These are phyloP conservation scores for Muscina levida DNA, from an alignment of 2,888 invertebrate genomes.

Conservation along the genomic window DNA sequence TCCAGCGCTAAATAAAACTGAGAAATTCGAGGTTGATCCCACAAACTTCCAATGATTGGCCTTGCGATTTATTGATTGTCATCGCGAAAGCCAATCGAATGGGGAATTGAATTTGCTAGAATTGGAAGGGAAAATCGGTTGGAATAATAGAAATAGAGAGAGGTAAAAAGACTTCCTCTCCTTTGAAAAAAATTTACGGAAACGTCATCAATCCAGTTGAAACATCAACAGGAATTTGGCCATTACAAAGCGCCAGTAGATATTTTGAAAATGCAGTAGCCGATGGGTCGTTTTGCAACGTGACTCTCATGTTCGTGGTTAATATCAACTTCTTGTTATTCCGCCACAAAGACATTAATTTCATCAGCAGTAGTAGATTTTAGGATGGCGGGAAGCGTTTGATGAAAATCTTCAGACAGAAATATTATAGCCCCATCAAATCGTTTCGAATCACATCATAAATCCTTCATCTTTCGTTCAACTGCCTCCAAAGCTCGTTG, in stretches of 20 bases:
- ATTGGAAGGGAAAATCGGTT: constrained; percentile 48
- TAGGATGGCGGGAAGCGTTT: constrained; percentile 45
- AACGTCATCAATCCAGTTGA: constrained; percentile 21
- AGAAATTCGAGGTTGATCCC: constrained; percentile 4
- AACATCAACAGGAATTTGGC: constrained; percentile 50
- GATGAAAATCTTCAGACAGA: constrained; percentile 43
- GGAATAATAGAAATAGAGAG: constrained; percentile 52
- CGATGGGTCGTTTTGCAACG: not conserved
- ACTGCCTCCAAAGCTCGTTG: constrained; percentile 43
- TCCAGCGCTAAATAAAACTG: too few relatives aligned
- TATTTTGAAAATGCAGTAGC: constrained; percentile 56
- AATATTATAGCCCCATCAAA: constrained; percentile 45
- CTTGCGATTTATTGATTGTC: constrained; percentile 35
- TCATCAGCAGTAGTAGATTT: constrained; percentile 35
- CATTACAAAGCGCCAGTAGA: constrained; percentile 50
- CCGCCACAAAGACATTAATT: constrained; percentile 27
- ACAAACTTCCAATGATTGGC: not conserved
- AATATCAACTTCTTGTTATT: constrained; percentile 53
- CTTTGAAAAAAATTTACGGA: constrained; percentile 34
- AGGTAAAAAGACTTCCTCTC: constrained; percentile 49
- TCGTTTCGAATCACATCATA: constrained; percentile 28
- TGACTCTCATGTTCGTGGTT: constrained; percentile 56
- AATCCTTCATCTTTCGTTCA: constrained; percentile 34
- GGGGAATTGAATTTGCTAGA: constrained; percentile 52
- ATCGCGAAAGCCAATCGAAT: constrained; percentile 49